Evolutionary conservation across 2,113 vertebrate species (phyloP).

Genomic region (Phrynosoma blainvillii): DNA sequence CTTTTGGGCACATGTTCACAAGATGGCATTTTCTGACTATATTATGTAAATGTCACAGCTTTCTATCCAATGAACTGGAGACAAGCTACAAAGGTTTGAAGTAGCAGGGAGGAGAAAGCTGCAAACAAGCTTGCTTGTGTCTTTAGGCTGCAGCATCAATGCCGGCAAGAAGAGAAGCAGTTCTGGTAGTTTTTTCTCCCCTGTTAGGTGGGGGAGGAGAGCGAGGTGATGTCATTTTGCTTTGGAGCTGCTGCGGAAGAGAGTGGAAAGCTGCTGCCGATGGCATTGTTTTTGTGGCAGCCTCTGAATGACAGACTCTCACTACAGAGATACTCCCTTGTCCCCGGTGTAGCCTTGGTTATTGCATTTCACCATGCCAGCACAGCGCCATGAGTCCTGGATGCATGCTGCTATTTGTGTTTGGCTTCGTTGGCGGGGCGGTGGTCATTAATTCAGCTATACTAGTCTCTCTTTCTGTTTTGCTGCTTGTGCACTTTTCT

Average conservation of each 20-base stretch:
- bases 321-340: slow-evolving; percentile 73
- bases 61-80: slow-evolving; percentile 73
- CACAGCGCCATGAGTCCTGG: slow-evolving; percentile 96
- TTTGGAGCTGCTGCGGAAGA: slow-evolving; percentile 79
- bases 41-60: slow-evolving; percentile 71
- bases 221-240: slow-evolving; percentile 81
- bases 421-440: slow-evolving; percentile 98
- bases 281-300: slow-evolving; percentile 87
- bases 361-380: slow-evolving; percentile 85
- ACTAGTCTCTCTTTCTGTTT: slow-evolving; percentile 95
- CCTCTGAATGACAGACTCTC: slow-evolving; percentile 79
- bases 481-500: slow-evolving; percentile 98
- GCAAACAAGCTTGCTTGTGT: slow-evolving; percentile 73
- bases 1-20: slow-evolving; percentile 1
- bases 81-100: not conserved
- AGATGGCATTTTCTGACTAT: slow-evolving; percentile 62
- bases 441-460: slow-evolving; percentile 99
- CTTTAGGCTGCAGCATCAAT: slow-evolving; percentile 74
- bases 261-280: slow-evolving; percentile 75
- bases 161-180: slow-evolving; percentile 61
- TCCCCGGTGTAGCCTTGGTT: slow-evolving; percentile 72
- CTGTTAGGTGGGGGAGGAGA: slow-evolving; percentile 63
- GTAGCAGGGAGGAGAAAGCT: slow-evolving; percentile 59
- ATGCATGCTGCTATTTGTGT: slow-evolving; percentile 99
- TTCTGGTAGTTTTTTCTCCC: slow-evolving; percentile 50